These are phyloP conservation scores for Muraenolepis orangiensis DNA, from an alignment of 2,797 vertebrate genomes.

Conservation along the genomic window DNA sequence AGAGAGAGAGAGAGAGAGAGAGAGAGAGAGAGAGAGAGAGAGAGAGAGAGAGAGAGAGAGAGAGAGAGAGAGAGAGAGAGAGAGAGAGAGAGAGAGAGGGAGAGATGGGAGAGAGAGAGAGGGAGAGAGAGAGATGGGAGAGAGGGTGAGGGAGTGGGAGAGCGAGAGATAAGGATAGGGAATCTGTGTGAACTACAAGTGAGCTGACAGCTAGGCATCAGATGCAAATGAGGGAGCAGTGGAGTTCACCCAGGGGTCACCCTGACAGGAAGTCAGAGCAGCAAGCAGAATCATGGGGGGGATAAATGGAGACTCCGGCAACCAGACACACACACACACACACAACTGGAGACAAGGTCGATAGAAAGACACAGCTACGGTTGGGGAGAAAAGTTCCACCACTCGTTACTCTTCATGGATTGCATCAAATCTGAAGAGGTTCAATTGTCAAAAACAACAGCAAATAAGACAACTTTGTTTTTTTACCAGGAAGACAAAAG, in stretches of 20 bases:
- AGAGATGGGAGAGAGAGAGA: too few species aligned
- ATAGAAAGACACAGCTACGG: background rate
- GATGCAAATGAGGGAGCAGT: constrained; percentile 63
- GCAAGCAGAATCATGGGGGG: background rate
- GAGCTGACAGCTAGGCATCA: constrained; percentile 61
- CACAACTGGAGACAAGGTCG: background rate
- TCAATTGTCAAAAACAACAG: background rate
- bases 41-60: constrained; percentile 35
- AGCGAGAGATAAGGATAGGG: background rate
- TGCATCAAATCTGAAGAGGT: background rate
- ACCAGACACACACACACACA: constrained; percentile 7
- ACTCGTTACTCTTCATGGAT: background rate
- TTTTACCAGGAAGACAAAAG: background rate
- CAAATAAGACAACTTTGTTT: background rate
- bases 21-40: constrained; percentile 16
- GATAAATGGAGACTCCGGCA: constrained; percentile 8
- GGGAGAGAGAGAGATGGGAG: constrained; percentile 27
- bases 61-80: constrained; percentile 3
- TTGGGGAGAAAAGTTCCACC: background rate
- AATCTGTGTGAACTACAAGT: constrained; percentile 49
- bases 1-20: constrained; percentile 12
- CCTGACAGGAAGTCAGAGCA: constrained; percentile 43
- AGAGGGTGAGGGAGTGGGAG: constrained; percentile 9
- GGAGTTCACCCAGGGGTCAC: constrained; percentile 63
- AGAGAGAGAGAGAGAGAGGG: constrained; percentile 19